Percentiles rank a stretch among this genome's conserved stretches.
Evolutionary conservation across 2,888 invertebrate genomes (phyloP).

Genomic region (Tetramorium bicarinatum): DNA sequence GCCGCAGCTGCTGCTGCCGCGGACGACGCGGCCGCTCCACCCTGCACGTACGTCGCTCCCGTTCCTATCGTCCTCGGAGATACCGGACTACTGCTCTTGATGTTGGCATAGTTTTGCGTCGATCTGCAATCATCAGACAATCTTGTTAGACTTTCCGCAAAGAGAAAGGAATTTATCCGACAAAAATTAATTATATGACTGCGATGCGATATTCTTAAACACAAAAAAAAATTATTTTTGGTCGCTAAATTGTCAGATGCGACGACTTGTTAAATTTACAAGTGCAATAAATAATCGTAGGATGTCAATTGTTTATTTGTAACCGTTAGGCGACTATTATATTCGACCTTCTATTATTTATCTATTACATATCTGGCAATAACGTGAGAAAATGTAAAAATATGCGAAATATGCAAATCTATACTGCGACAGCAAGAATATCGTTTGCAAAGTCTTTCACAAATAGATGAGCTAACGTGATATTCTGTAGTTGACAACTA

Average conservation of each 20-base stretch:
- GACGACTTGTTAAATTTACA: slow-evolving; percentile 7
- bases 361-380: not conserved
- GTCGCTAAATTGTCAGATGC: not conserved
- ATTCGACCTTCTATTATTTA: not conserved
- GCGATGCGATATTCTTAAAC: not conserved
- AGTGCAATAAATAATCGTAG: not conserved
- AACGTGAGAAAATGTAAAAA: not conserved
- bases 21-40: slow-evolving; percentile 74
- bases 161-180: not conserved
- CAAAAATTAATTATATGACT: not conserved
- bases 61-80: slow-evolving; percentile 84
- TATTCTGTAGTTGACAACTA: slow-evolving; percentile 14
- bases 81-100: slow-evolving; percentile 84
- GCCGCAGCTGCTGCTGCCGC: slow-evolving; percentile 66
- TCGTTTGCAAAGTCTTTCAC: slow-evolving; percentile 6
- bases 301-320: not conserved
- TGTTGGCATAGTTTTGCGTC: slow-evolving; percentile 84
- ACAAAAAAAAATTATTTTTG: not conserved
- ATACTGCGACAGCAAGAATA: not conserved
- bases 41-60: slow-evolving; percentile 81
- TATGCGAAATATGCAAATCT: not conserved
- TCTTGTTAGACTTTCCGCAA: not conserved
- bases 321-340: not conserved
- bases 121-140: slow-evolving; percentile 78
- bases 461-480: slow-evolving; percentile 23